Base-by-base conservation (phyloP, 1,140 invertebrate genomes). In the Coenobita brevimanus region DNA sequence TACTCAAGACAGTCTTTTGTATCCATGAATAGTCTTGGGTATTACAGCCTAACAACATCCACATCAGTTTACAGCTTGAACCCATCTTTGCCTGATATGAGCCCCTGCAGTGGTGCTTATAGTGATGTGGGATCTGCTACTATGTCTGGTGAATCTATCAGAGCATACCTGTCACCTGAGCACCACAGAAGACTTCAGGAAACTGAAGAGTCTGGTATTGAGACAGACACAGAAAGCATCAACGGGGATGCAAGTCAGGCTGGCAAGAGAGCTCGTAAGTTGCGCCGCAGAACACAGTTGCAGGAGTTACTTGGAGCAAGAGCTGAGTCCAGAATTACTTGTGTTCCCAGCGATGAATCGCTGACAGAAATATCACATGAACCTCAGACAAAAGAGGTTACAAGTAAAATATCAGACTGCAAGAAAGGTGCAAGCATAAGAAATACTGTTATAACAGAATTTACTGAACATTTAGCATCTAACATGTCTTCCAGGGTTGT, bases 181-280 rank as follows among this genome's bases (percentile, higher is more conserved):
- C 78, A 82, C 46, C 86, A 76, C 1, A 62, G 75, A 46, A 73
- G 86, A 38, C 57, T 90, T 15, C 69, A 89, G 27, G 89, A 90
- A 78, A 90, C 89, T 21, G 89, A 90, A 62, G 89, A 90, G 38
- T 90, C 89, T 1, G 89, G 89, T 17, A 90, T 90, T 24, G 89
- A 90, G 62, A 90, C 89, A 4, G 89, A 90, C 57, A 90, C 89
- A 21, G 89, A 90, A 54, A 90, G 89, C 33, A 83, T 90, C 30
- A 89, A 88, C 89, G 89, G 88, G 0, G 82, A 90, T 13, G n/a
- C 15, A 15, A 17, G 38, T 2, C 57, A 76, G 27, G 21, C 83
- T 13, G 60, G 21, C n/a, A 78, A 43, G n/a, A 83, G 69, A 30
- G 62, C 85, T 4, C 57, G 73, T 6, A 87, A 83, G 41, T 36